Base-by-base conservation (phyloP, 2,888 invertebrate genomes). In the Megaustenia siamemsis region DNA sequence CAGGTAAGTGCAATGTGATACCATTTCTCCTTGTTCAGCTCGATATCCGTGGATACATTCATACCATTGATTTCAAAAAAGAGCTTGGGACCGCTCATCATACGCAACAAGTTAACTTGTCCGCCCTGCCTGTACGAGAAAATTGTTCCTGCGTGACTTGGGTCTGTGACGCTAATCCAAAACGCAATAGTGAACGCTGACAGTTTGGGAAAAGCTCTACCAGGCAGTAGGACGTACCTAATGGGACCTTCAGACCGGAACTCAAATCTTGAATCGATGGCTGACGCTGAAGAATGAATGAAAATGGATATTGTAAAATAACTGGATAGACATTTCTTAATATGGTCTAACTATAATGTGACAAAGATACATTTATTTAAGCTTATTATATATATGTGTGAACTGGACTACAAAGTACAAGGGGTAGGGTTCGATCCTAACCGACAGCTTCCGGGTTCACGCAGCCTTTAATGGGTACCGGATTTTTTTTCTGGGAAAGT, bases 1-100 rank as follows among this genome's bases (percentile, higher is more conserved):
- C 93, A 93, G 6, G 92, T 92, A 91, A 92, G 91, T 1, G 91
- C 90, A 18, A 93, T 87, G 85, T 93, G 93, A 12, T 88, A 89
- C 93, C 93, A 93, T 43, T 86, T 84, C 45, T 90, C 84, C 12
- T 85, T 82, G n/a, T 87, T 84, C 68, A 93, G 88, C 12, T 76
- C 86, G 40, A 92, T 82, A 45, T 87, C 86, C 1, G 92, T 92
- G 24, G 84, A 77, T 8, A 90, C 86, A 4, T 83, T 40, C 66
- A 89, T 86, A 24, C 88, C 88, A 86, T 88, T 90, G 24, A 93
- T 87, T 49, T 89, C 86, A 78, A 93, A 89, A 18, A 84, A 86
- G 68, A 93, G 86, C 24, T 83, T 88, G 0, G 92, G 92, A 15
- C 92, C 91, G 82, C 90, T 91, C 71, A 86, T 83, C 88, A 93